Percentiles rank a stretch among this genome's conserved stretches.
Conservation (phyloP, 2,888 invertebrate genomes). For the Orchestes rusci region DNA sequence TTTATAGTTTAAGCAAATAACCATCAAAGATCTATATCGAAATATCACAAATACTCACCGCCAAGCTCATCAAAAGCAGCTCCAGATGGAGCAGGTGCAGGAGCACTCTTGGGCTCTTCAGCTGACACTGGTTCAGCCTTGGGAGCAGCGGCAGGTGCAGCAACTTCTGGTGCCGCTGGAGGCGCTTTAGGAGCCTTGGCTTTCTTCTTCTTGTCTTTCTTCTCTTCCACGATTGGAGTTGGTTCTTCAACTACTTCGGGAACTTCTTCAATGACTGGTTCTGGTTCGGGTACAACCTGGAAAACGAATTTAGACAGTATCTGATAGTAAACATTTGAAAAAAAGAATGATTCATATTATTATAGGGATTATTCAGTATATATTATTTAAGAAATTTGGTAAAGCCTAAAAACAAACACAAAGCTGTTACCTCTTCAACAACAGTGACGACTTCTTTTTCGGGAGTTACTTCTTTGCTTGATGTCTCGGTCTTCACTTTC, state of each 20-base stretch:
- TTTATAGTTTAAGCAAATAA: no score
- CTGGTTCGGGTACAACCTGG: conserved; percentile 25
- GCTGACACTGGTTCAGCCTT: conserved; percentile 1
- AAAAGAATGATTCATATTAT: no score
- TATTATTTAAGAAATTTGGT: no score
- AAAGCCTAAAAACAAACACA: no score
- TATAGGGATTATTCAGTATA: no score
- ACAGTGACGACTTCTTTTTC: conserved; percentile 46
- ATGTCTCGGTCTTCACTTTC: conserved; percentile 41
- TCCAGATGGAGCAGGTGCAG: conserved; percentile 30
- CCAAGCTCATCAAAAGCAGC: conserved; percentile 55
- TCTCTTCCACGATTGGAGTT: conserved; percentile 33
- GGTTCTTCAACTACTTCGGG: conserved; percentile 28
- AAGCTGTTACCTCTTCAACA: conserved; percentile 27
- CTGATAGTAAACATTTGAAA: no score
- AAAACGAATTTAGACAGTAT: neutral
- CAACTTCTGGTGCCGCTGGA: conserved; percentile 2
- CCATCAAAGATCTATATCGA: no score
- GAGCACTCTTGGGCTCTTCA: conserved; percentile 17
- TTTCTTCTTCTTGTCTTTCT: conserved; percentile 36
- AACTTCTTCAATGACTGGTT: conserved; percentile 20
- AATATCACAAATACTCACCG: conserved; percentile 41
- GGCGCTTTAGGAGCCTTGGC: conserved; percentile 28
- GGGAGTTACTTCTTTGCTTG: conserved; percentile 45
- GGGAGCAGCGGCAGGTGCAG: conserved; percentile 3